Percentiles rank a stretch among this genome's conserved stretches.
These are phyloP conservation scores for Poecilia picta DNA, from an alignment of 2,797 vertebrate species.

Conservation along the genomic window DNA sequence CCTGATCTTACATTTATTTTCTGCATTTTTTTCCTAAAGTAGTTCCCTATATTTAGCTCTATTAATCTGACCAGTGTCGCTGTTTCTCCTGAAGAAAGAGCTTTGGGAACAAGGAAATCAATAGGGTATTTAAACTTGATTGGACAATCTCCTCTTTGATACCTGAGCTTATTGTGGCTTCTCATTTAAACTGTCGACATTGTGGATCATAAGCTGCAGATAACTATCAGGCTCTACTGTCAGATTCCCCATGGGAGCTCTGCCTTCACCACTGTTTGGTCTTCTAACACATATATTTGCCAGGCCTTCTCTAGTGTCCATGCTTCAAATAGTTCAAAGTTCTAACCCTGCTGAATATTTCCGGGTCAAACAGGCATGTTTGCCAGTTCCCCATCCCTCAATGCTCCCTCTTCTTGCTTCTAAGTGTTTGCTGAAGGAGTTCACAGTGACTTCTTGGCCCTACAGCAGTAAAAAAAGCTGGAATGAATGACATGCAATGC, in stretches of 20 bases:
- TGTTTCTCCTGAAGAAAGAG: not conserved
- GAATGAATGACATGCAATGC: conserved; percentile 57
- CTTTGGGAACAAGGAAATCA: conserved; percentile 2
- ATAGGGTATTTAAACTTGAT: conserved; percentile 14
- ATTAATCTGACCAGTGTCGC: not conserved
- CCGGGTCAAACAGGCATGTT: conserved; percentile 77
- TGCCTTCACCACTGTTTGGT: conserved; percentile 78
- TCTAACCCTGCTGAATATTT: conserved; percentile 66
- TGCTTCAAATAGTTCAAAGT: conserved; percentile 63
- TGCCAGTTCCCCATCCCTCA: conserved; percentile 50
- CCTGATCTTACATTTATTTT: not conserved
- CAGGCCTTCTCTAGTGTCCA: conserved; percentile 53
- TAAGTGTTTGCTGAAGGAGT: conserved; percentile 66
- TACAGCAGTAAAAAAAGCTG: conserved; percentile 44
- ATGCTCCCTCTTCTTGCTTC: conserved; percentile 26
- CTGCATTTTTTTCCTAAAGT: not conserved
- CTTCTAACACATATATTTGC: conserved; percentile 78
- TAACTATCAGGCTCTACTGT: conserved; percentile 70
- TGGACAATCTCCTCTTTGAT: conserved; percentile 49
- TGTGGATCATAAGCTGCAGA: conserved; percentile 52
- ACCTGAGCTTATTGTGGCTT: conserved; percentile 70
- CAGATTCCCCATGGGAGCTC: conserved; percentile 82
- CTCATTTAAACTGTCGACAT: conserved; percentile 62
- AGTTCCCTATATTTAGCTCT: not conserved
- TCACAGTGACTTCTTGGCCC: conserved; percentile 53